These are phyloP conservation scores for Leptobrachium leishanense DNA, from an alignment of 2,113 vertebrate species.

Conservation along the genomic window DNA sequence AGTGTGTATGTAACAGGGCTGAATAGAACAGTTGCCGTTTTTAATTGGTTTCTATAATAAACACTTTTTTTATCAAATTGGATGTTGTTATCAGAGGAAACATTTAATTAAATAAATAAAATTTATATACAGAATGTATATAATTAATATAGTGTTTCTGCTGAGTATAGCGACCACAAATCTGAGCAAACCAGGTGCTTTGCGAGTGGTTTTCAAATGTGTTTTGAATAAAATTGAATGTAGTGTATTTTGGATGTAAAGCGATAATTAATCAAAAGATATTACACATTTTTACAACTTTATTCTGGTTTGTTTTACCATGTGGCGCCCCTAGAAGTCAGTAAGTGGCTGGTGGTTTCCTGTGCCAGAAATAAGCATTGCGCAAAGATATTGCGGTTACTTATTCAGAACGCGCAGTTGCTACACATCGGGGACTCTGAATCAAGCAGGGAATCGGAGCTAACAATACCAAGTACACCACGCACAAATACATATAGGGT, in stretches of 20 bases:
- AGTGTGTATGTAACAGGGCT: no score
- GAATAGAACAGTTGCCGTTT: no score
- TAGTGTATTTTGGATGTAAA: constrained; percentile 26
- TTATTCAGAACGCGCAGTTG: not conserved
- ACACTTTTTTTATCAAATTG: no score
- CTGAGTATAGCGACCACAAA: constrained; percentile 16
- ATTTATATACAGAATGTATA: no score
- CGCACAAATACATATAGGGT: no score
- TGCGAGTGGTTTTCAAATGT: constrained; percentile 13
- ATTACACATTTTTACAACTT: constrained; percentile 28
- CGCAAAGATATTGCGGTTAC: constrained; percentile 31
- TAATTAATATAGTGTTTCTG: not conserved
- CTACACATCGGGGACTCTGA: not conserved
- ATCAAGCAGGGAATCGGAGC: not conserved
- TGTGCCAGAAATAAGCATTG: constrained; percentile 31
- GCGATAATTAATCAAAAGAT: constrained; percentile 32
- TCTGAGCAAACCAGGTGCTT: constrained; percentile 19
- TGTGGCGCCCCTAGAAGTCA: constrained; percentile 22
- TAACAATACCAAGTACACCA: not conserved
- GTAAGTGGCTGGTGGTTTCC: constrained; percentile 23
- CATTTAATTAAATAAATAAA: not conserved
- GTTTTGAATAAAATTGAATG: constrained; percentile 37
- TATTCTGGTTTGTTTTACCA: constrained; percentile 39
- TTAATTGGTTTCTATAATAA: no score
- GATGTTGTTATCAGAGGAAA: no score